These are phyloP conservation scores for Orchesella flavescens DNA, from an alignment of 2,888 invertebrate species.

Conservation along the genomic window DNA sequence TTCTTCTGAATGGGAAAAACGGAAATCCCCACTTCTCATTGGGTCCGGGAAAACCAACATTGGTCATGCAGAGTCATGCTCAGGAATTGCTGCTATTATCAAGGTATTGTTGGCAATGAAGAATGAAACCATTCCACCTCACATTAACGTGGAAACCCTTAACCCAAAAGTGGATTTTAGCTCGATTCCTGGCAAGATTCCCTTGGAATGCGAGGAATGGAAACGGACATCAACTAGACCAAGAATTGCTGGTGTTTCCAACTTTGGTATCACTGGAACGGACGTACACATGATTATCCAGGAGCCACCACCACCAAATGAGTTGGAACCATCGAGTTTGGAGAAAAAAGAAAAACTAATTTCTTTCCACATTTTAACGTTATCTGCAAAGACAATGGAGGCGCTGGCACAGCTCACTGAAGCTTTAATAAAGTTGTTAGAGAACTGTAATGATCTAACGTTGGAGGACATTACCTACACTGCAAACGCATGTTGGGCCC, in stretches of 20 bases:
- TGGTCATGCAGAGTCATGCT: slow-evolving; percentile 58
- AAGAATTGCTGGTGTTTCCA: slow-evolving; percentile 20
- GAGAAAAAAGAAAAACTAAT: too few relatives aligned
- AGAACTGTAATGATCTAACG: not conserved
- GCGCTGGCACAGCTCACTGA: not conserved
- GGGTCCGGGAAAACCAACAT: slow-evolving; percentile 60
- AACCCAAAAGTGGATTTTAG: slow-evolving; percentile 57
- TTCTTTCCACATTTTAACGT: not conserved
- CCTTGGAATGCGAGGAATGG: slow-evolving; percentile 28
- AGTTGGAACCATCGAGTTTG: too few relatives aligned
- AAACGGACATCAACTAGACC: not conserved
- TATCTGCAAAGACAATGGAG: not conserved
- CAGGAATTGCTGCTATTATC: slow-evolving; percentile 58
- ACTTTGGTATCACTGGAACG: slow-evolving; percentile 56
- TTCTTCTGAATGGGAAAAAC: too few relatives aligned
- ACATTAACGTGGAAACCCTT: slow-evolving; percentile 43
- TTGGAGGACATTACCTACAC: not conserved
- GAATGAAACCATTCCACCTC: slow-evolving; percentile 54
- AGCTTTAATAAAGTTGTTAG: too few relatives aligned
- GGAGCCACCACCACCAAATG: slow-evolving; percentile 8
- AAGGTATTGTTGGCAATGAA: slow-evolving; percentile 57
- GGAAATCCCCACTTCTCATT: not conserved
- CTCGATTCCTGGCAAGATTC: slow-evolving; percentile 51
- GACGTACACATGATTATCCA: slow-evolving; percentile 43
- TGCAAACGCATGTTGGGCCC: not conserved